Evolutionary conservation across 2,797 vertebrate species (phyloP), one percentile per base, ranked within the genome.

Genomic region (Todus mexicanus): DNA sequence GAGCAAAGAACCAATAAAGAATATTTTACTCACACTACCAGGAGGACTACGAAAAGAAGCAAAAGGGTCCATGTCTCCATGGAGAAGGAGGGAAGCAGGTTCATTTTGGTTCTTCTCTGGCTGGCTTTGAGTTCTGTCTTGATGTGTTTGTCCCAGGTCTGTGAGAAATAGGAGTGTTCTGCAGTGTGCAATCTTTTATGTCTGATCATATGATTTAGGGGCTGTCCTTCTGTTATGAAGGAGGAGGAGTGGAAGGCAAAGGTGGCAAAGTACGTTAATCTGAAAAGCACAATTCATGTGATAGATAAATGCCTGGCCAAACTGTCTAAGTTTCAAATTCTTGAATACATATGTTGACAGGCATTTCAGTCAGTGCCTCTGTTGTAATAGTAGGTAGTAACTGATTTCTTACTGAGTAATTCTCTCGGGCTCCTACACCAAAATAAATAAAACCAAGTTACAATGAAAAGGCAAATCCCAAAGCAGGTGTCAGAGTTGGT

Each of bases 11-110:
- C 21, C 33, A 37, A 12, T 37, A 71, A 78, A 57, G 57, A 51
- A 37, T 29, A 33, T 71, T 48, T 78, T 94, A 96, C 97, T 95
- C 78, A 97, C 95, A 0, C n/a, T 43, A 89, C 0, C 10, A 97
- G 4, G 26, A 97, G 85, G n/a, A 45, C 85, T 63, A 92, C 0
- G 0, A 95, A 66, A 47, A 90, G 3, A 12, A 94, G 48, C 16
- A 96, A 20, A n/a, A 97, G 47, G 37, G 25, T 73, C 97, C 97
- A 97, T 9, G 97, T 97, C 80, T 95, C 96, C 5, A n/a, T 26
- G 22, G 96, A 92, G 66, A 97, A 94, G 42, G 5, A 78, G 5
- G 96, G 92, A 22, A 97, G 86, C 26, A 97, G 51, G 59, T 78
- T 96, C 97, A 97, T 97, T 37, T 35, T 75, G 15, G 13, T 22